phyloP scores from a whole-genome alignment of 2,888 invertebrate species.

The Dyspetes luteomarginatus region DNA sequence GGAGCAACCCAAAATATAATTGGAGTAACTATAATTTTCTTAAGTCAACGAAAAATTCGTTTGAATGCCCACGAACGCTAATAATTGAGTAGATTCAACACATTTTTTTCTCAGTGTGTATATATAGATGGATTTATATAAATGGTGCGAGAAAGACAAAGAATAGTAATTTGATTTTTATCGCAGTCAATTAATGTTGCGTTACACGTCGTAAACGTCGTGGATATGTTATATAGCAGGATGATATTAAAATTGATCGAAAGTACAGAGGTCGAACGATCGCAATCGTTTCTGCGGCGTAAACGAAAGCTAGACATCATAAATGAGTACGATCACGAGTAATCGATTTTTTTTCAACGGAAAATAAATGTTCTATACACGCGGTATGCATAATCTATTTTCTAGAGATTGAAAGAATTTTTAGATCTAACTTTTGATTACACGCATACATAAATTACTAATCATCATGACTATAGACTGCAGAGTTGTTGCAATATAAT shows the following conservation, averaged over 20 bases:
- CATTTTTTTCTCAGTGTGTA: too few species aligned
- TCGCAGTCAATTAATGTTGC: background rate
- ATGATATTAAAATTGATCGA: background rate
- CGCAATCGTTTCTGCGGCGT: background rate
- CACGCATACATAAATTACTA: background rate
- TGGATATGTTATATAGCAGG: background rate
- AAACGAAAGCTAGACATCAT: background rate
- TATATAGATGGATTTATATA: too few species aligned
- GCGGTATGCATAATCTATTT: background rate
- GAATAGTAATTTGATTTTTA: background rate
- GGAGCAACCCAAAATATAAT: too few species aligned
- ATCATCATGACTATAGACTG: background rate
- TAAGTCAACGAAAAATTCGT: too few species aligned
- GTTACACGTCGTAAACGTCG: background rate
- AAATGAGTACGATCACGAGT: background rate
- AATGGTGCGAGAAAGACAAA: too few species aligned
- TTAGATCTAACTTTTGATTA: background rate
- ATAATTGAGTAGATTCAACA: too few species aligned
- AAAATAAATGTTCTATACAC: too few species aligned
- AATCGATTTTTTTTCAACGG: background rate
- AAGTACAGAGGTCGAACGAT: slow-evolving; percentile 6
- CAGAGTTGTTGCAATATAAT: background rate
- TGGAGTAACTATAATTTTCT: too few species aligned
- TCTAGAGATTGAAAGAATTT: background rate
- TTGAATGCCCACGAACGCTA: too few species aligned